These are phyloP conservation scores for Lordiphosa fenestrarum DNA, from an alignment of 2,888 invertebrate genomes.

Conservation along the genomic window DNA sequence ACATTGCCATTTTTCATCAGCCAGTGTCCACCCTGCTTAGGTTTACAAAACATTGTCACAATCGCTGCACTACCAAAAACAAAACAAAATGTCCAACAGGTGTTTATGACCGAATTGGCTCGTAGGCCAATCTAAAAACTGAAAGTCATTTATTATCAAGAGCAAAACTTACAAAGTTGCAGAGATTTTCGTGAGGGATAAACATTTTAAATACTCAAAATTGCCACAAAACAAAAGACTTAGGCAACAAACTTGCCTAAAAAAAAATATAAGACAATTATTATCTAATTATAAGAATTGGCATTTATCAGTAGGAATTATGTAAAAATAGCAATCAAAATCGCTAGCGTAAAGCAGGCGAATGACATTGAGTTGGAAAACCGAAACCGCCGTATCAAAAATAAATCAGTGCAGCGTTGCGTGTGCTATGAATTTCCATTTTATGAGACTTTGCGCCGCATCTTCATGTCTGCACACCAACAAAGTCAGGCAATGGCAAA, in stretches of 20 bases:
- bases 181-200: too few species aligned
- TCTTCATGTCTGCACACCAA: conserved; percentile 10
- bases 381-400: conserved; percentile 30
- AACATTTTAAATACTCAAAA: too few species aligned
- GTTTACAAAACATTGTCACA: too few species aligned
- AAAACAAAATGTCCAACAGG: too few species aligned
- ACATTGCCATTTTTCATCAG: too few species aligned
- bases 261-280: not conserved
- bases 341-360: conserved; percentile 26
- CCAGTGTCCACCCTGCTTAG: too few species aligned
- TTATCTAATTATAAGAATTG: conserved; percentile 7
- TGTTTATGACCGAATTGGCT: too few species aligned
- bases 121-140: conserved; percentile 22
- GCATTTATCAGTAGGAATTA: conserved; percentile 10
- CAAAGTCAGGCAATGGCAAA: conserved; percentile 9
- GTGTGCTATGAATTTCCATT: conserved; percentile 46
- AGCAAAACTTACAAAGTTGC: conserved; percentile 12
- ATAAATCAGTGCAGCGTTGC: conserved; percentile 60
- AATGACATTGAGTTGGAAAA: conserved; percentile 33
- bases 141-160: conserved; percentile 34
- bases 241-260: conserved; percentile 39
- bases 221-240: conserved; percentile 52
- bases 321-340: conserved; percentile 23
- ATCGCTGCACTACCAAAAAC: too few species aligned
- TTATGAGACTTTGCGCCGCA: conserved; percentile 17